Percentiles rank a stretch among this genome's conserved stretches.
These are phyloP conservation scores for Stegastes partitus DNA, from an alignment of 2,113 vertebrate species.

Conservation along the genomic window DNA sequence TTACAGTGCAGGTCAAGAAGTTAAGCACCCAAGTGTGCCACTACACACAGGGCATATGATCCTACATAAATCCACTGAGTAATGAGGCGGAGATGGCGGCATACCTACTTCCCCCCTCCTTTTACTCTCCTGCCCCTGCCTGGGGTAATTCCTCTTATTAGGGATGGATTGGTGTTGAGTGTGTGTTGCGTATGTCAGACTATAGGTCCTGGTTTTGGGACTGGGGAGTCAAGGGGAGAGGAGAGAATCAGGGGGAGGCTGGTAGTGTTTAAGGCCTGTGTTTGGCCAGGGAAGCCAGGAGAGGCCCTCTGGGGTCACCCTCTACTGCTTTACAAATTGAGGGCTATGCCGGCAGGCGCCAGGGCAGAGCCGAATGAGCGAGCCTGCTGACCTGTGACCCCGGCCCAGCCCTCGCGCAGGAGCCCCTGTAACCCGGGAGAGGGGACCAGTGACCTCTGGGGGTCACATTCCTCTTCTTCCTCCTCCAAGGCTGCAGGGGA, in stretches of 20 bases:
- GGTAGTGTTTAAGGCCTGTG: constrained; percentile 86
- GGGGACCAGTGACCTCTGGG: constrained; percentile 81
- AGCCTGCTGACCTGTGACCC: constrained; percentile 87
- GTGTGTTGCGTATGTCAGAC: constrained; percentile 56
- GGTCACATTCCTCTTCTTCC: constrained; percentile 84
- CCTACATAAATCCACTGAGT: constrained; percentile 83
- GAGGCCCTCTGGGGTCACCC: constrained; percentile 84
- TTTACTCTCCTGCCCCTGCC: constrained; percentile 59
- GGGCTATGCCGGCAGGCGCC: constrained; percentile 88
- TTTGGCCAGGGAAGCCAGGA: constrained; percentile 87
- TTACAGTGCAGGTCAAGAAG: constrained; percentile 82
- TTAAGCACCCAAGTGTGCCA: constrained; percentile 78
- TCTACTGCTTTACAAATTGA: constrained; percentile 88
- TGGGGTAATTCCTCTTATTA: constrained; percentile 82
- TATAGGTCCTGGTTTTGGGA: constrained; percentile 60
- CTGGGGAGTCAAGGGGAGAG: constrained; percentile 53
- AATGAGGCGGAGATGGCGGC: constrained; percentile 78
- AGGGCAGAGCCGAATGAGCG: constrained; percentile 85
- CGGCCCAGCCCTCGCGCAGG: constrained; percentile 72
- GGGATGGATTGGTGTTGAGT: constrained; percentile 70
- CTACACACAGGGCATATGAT: constrained; percentile 74
- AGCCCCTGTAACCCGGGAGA: constrained; percentile 80
- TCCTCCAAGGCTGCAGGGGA: constrained; percentile 83
- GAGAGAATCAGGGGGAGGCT: constrained; percentile 76
- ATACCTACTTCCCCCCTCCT: constrained; percentile 69